Conservation (phyloP, 2,797 vertebrate species). For the Sebastes matsubarae region DNA sequence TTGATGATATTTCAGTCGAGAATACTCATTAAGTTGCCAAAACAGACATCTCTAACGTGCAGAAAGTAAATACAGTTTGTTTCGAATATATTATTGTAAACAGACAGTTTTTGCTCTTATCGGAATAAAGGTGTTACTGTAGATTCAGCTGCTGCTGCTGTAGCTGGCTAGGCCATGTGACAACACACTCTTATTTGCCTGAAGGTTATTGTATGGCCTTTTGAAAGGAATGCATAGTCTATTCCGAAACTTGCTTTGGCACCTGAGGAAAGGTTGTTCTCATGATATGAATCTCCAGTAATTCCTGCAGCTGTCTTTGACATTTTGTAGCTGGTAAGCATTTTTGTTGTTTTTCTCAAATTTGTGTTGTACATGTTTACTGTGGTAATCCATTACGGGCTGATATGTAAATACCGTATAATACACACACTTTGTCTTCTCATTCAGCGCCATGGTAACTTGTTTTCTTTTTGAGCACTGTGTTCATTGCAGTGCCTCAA, state of each 20-base stretch:
- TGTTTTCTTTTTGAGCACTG: neutral
- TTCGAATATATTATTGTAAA: neutral
- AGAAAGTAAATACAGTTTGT: neutral
- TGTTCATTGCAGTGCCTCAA: neutral
- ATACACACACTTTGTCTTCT: constrained; percentile 11
- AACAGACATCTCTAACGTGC: neutral
- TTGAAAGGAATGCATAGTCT: constrained; percentile 50
- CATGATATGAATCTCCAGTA: constrained; percentile 61
- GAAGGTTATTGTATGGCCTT: constrained; percentile 71
- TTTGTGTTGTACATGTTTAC: constrained; percentile 33
- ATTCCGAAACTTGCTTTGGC: constrained; percentile 46
- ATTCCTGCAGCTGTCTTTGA: constrained; percentile 72
- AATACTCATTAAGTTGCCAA: neutral
- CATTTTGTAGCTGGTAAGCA: constrained; percentile 64
- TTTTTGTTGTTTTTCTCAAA: constrained; percentile 40
- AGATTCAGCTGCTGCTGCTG: neutral
- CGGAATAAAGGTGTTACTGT: constrained; percentile 2
- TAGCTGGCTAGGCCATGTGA: neutral
- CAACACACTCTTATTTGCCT: constrained; percentile 33
- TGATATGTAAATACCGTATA: constrained; percentile 16
- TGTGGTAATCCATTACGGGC: constrained; percentile 10
- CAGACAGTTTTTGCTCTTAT: neutral
- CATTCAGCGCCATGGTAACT: neutral
- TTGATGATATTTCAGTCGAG: constrained; percentile 1
- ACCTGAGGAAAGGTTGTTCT: constrained; percentile 72